Evolutionary conservation across 2,888 invertebrate species (phyloP).

Genomic region (Cistogaster globosa): DNA sequence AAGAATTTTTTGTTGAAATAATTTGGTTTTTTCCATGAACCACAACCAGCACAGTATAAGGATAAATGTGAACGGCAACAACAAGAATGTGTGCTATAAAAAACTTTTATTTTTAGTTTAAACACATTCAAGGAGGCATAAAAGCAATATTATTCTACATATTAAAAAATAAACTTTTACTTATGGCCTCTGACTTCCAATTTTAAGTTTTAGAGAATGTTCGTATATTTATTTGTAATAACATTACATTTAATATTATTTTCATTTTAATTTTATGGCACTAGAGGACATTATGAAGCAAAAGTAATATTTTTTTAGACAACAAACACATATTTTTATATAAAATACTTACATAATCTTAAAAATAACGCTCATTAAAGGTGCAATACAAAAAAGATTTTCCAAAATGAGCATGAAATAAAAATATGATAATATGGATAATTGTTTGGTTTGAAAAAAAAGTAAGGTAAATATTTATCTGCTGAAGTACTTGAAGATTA

Average conservation of each 20-base stretch:
- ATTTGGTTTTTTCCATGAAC: constrained; percentile 1
- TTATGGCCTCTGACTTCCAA: background rate
- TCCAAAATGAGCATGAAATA: background rate
- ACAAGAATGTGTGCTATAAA: constrained; percentile 55
- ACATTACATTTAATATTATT: constrained; percentile 77
- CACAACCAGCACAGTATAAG: constrained; percentile 38
- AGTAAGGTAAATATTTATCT: no score
- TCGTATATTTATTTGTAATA: constrained; percentile 63
- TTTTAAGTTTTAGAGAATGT: background rate
- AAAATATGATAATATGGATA: no score
- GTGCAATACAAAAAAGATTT: constrained; percentile 16
- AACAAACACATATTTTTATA: constrained; percentile 67
- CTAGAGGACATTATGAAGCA: constrained; percentile 77
- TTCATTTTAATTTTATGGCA: constrained; percentile 78
- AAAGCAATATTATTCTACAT: constrained; percentile 35
- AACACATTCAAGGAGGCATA: constrained; percentile 27
- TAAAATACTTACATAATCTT: constrained; percentile 14
- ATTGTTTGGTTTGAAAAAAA: no score
- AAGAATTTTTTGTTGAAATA: constrained; percentile 10
- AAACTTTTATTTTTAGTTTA: constrained; percentile 71
- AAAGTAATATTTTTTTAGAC: constrained; percentile 59
- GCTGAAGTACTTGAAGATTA: no score
- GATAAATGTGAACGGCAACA: constrained; percentile 48
- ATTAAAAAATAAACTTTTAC: constrained; percentile 6
- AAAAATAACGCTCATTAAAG: constrained; percentile 3